Conservation (phyloP, 53 echinoderm and acorn worm genomes). For the Paracentrotus lividus region DNA sequence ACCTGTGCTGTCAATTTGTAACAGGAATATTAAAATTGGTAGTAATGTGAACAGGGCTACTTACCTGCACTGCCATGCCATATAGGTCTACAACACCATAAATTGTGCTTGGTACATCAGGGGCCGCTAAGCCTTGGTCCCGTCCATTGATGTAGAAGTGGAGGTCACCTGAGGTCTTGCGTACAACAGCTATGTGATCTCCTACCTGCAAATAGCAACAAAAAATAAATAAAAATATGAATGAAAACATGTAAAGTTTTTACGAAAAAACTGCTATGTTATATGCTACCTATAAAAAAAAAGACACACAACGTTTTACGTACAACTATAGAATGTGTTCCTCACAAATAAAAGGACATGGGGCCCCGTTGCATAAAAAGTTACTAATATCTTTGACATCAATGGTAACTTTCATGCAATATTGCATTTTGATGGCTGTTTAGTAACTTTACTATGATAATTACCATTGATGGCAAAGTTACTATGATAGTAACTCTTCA, state of each 20-base stretch:
- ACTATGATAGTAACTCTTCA: too few species aligned
- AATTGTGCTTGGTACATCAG: constrained; percentile 77
- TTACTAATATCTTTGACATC: too few species aligned
- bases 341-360: too few species aligned
- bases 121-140: constrained; percentile 92
- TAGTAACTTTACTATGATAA: too few species aligned
- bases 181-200: constrained; percentile 87
- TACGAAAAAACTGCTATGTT: too few species aligned
- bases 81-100: constrained; percentile 99
- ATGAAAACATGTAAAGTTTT: background rate
- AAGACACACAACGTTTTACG: too few species aligned
- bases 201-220: constrained; percentile 69
- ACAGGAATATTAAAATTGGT: background rate
- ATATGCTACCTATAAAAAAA: too few species aligned
- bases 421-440: too few species aligned
- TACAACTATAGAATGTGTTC: too few species aligned
- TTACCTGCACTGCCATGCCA: constrained; percentile 94
- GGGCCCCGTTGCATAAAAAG: too few species aligned
- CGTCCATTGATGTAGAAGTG: constrained; percentile 97
- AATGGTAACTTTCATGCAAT: too few species aligned
- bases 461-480: too few species aligned
- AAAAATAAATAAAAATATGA: background rate
- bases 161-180: constrained; percentile 88
- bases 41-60: constrained; percentile 42
- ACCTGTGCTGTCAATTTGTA: background rate